A percentile compares a stretch with the other conserved stretches of the same genome.
phyloP scores from a whole-genome alignment of 2,888 invertebrate genomes.

The Electrophaes corylata region DNA sequence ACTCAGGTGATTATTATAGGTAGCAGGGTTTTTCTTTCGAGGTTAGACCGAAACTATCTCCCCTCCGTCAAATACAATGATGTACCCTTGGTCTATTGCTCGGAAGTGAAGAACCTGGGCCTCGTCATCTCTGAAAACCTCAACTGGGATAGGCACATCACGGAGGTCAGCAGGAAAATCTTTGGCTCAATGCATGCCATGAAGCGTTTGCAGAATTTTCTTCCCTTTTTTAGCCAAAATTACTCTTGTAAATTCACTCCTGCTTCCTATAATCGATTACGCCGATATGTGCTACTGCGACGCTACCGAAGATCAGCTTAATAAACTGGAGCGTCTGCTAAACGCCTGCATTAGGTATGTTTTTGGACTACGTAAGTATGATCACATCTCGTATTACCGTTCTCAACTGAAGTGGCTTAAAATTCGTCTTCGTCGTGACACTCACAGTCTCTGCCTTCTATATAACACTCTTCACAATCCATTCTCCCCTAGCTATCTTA shows the following conservation, averaged over 20 bases:
- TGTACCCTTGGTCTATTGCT: not conserved
- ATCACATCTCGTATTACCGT: not conserved
- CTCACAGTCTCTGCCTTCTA: not conserved
- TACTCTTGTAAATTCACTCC: not conserved
- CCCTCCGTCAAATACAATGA: not conserved
- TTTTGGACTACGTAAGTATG: not conserved
- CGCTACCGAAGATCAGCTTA: not conserved
- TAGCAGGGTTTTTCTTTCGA: not conserved
- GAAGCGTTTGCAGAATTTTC: too few species aligned
- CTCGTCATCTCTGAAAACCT: not conserved
- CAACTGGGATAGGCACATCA: not conserved
- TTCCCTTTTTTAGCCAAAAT: not conserved
- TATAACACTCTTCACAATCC: not conserved
- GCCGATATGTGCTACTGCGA: not conserved
- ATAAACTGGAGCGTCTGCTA: not conserved
- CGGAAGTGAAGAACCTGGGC: not conserved
- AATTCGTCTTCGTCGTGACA: too few species aligned
- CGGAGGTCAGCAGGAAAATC: not conserved
- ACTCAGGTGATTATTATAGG: not conserved
- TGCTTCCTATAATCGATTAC: not conserved
- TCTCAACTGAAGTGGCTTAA: not conserved
- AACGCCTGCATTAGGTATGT: not conserved
- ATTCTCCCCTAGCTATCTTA: too few species aligned
- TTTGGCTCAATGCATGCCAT: too few species aligned
- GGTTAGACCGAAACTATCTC: not conserved